These are phyloP conservation scores for Myiothlypis coronata DNA, from an alignment of 2,797 vertebrate genomes.

Conservation along the genomic window DNA sequence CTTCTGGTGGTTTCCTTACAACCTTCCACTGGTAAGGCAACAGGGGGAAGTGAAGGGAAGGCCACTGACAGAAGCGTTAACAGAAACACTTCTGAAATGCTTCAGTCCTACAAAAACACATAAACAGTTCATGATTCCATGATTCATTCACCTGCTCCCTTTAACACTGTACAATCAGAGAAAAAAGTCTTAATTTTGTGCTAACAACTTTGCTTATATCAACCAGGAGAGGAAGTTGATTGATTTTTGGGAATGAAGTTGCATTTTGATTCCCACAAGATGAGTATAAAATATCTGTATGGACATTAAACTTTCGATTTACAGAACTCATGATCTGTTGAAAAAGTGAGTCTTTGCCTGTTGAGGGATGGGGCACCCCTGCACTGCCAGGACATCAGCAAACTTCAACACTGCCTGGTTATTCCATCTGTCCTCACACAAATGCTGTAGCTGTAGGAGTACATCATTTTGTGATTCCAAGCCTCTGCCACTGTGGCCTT, in stretches of 20 bases:
- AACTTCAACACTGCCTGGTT: neutral
- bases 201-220: neutral
- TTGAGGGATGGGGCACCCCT: accelerated
- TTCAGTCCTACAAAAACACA: neutral
- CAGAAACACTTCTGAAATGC: neutral
- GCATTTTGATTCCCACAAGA: neutral
- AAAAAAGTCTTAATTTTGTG: neutral
- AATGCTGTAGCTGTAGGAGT: neutral
- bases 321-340: neutral
- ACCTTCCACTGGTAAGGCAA: neutral
- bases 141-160: neutral
- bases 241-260: neutral
- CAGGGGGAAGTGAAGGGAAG: neutral
- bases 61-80: neutral
- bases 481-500: neutral
- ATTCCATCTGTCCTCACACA: neutral
- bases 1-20: neutral
- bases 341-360: neutral
- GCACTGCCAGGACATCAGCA: neutral
- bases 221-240: neutral
- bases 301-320: neutral
- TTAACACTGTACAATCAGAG: neutral
- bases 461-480: neutral
- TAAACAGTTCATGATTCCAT: neutral
- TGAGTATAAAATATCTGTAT: neutral